phyloP scores from a whole-genome alignment of 2,797 vertebrate genomes.

The Clarias pachynema region DNA sequence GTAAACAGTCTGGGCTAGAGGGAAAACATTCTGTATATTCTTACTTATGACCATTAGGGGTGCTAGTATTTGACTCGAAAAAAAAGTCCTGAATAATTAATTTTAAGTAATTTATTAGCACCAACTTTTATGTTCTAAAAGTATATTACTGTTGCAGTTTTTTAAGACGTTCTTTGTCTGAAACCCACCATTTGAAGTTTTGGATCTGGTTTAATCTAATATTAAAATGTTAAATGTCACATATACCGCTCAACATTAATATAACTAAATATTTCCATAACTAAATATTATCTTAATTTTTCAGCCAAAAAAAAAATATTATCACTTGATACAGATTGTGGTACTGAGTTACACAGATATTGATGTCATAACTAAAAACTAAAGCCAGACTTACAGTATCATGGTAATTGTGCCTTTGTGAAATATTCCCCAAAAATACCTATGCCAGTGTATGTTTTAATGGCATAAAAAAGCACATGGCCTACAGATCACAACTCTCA shows the following conservation, averaged over 20 bases:
- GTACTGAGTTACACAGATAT: conserved; percentile 19
- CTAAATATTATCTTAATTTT: neutral
- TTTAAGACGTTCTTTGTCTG: no score
- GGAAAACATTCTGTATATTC: neutral
- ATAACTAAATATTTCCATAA: neutral
- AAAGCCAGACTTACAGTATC: neutral
- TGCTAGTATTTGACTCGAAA: no score
- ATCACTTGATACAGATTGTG: neutral
- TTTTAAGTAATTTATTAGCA: neutral
- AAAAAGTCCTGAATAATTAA: neutral
- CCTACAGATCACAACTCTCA: neutral
- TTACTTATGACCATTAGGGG: neutral
- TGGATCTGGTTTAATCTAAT: neutral
- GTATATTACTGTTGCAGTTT: neutral
- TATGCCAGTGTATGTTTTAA: no score
- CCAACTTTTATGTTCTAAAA: neutral
- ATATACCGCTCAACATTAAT: neutral
- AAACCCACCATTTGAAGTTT: neutral
- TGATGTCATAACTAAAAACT: conserved; percentile 10
- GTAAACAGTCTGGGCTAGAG: neutral
- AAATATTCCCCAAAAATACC: neutral
- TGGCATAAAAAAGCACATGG: neutral
- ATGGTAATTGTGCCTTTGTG: neutral
- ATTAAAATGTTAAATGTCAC: neutral
- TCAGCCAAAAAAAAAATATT: no score